Evolutionary conservation across 1,140 invertebrate species (phyloP).

Genomic region (Drosophila erecta): DNA sequence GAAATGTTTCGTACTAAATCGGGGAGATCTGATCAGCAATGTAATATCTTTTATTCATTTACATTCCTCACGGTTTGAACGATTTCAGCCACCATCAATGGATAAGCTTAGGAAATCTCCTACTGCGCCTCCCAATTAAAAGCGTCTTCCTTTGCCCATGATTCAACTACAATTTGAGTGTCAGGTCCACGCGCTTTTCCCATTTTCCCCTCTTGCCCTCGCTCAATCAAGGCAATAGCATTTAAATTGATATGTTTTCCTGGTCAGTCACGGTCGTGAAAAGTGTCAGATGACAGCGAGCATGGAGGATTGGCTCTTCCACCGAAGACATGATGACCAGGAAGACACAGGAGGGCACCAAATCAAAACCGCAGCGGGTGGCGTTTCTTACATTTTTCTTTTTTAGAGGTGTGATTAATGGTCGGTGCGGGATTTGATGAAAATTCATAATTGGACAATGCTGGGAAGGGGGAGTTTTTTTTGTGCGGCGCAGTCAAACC

Average conservation of each 20-base stretch:
- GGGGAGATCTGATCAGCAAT: too few relatives aligned
- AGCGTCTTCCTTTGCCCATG: constrained; percentile 25
- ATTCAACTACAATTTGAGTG: constrained; percentile 24
- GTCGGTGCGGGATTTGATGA: constrained; percentile 30
- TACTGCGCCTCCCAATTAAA: constrained; percentile 25
- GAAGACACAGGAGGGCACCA: constrained; percentile 28
- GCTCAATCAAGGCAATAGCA: constrained; percentile 35
- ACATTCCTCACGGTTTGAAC: not conserved
- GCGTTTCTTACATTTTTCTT: not conserved
- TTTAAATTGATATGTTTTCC: constrained; percentile 48
- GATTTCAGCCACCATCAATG: not conserved
- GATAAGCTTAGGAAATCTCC: not conserved
- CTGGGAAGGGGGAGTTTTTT: not conserved
- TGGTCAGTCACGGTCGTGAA: constrained; percentile 38
- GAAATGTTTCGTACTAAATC: too few relatives aligned
- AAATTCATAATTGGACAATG: constrained; percentile 49
- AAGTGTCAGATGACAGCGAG: constrained; percentile 43
- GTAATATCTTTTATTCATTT: not conserved
- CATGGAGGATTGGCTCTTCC: not conserved
- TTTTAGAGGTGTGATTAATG: constrained; percentile 41
- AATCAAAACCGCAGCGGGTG: constrained; percentile 50
- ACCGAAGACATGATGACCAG: constrained; percentile 17
- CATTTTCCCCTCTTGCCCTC: not conserved
- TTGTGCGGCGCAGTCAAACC: constrained; percentile 11
- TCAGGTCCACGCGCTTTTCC: constrained; percentile 25